Evolutionary conservation across 2,888 invertebrate species (phyloP).

Genomic region (Aphodius granarius): DNA sequence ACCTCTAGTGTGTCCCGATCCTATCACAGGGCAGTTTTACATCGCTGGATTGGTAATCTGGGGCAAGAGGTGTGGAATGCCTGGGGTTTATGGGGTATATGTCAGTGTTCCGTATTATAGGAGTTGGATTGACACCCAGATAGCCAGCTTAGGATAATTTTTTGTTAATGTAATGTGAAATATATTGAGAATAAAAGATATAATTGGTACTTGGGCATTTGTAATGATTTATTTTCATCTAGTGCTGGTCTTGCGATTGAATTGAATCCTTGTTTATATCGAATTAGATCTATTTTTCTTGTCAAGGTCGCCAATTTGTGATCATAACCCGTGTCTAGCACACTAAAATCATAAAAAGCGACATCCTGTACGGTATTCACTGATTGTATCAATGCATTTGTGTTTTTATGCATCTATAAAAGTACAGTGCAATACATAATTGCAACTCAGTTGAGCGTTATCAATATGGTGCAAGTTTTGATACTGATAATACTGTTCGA

Average conservation of each 20-base stretch:
- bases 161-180: background rate
- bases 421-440: background rate
- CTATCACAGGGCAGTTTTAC: slow-evolving; percentile 58
- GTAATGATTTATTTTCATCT: too few relatives aligned
- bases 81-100: slow-evolving; percentile 76
- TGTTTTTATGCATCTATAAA: background rate
- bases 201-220: too few relatives aligned
- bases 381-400: too few relatives aligned
- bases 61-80: slow-evolving; percentile 73
- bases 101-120: slow-evolving; percentile 70
- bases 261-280: too few relatives aligned
- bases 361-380: too few relatives aligned
- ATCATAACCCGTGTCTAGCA: too few relatives aligned
- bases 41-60: slow-evolving; percentile 72
- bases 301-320: too few relatives aligned
- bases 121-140: slow-evolving; percentile 64
- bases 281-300: too few relatives aligned
- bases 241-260: too few relatives aligned
- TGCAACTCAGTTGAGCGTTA: background rate
- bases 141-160: slow-evolving; percentile 43
- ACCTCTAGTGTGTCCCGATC: slow-evolving; percentile 62
- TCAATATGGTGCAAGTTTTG: background rate
- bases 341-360: too few relatives aligned
- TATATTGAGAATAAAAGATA: too few relatives aligned
- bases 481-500: background rate